phyloP scores from a whole-genome alignment of 2,113 vertebrate genomes.

The Myrmecophaga tridactyla region DNA sequence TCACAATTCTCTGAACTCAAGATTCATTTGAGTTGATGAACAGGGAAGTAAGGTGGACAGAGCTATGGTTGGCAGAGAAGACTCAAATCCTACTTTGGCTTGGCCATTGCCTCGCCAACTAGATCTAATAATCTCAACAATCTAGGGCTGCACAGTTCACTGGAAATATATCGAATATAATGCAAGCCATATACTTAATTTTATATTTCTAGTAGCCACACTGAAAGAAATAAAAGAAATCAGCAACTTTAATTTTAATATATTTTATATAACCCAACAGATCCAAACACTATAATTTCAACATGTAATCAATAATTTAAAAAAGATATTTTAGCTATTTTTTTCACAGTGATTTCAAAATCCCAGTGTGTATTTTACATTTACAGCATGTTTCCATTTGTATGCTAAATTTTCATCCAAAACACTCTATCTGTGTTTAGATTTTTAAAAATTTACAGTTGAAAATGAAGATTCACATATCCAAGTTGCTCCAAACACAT shows the following conservation, averaged over 20 bases:
- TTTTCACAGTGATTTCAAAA: not conserved
- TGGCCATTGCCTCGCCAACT: not conserved
- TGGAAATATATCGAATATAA: not conserved
- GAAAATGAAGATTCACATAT: not conserved
- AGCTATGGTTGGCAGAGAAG: not conserved
- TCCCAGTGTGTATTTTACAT: slow-evolving; percentile 14
- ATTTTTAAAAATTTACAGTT: not conserved
- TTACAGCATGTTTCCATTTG: not conserved
- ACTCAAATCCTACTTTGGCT: not conserved
- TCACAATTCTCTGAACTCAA: not conserved
- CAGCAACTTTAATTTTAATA: not conserved
- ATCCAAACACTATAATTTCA: slow-evolving; percentile 27
- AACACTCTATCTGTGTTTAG: slow-evolving; percentile 7
- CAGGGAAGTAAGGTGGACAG: not conserved
- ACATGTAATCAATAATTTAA: not conserved
- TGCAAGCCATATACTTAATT: not conserved
- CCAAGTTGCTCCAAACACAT: not conserved
- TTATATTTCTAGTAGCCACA: not conserved
- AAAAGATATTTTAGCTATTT: not conserved
- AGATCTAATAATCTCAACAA: not conserved
- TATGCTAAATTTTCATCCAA: slow-evolving; percentile 5
- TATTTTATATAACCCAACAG: not conserved
- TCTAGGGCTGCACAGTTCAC: not conserved
- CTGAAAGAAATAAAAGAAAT: not conserved
- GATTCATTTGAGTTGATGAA: not conserved